Evolutionary conservation across 2,797 vertebrate species (phyloP), one percentile per base, ranked within the genome.

Genomic region (Orestias chungarensis): DNA sequence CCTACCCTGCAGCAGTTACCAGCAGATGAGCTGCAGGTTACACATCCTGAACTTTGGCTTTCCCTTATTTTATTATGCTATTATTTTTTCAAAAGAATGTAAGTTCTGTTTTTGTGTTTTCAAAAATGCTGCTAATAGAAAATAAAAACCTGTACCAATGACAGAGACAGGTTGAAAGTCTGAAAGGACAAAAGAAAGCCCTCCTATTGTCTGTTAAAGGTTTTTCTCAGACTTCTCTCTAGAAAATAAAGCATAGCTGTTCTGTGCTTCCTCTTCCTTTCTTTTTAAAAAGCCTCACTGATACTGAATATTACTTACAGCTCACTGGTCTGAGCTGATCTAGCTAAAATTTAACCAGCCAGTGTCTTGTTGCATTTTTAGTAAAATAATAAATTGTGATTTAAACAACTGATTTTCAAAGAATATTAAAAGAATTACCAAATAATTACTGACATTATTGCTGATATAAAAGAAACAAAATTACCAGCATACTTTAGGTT

Each of bases 1-100:
- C 0, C 62, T 62, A 27, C 35, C 64, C 77, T 75, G 68, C 68
- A 44, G 70, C 76, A 82, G 82, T 79, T 82, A 81, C 54, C 15
- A 73, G 61, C 62, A 68, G 50, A 75, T 38, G 8, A 68, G 65
- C 65, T 57, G 66, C 75, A 79, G 76, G 77, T 85, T 70, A 74
- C 75, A 66, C 38, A 74, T 78, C 57, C 64, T 43, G 43, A 80
- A 66, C 70, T 23, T 49, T 44, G 64, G 23, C 3, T 31, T 43
- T 49, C 31, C 38, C 33, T 55, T 66, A 11, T 66, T 62, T 54
- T 79, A 31, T 57, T 74, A n/a, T 42, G 17, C n/a, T n/a, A n/a
- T n/a, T n/a, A n/a, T n/a, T n/a, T n/a, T n/a, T n/a, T n/a, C n/a
- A n/a, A n/a, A n/a, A n/a, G n/a, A n/a, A n/a, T n/a, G n/a, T n/a